Conservation (phyloP, 2,888 invertebrate genomes). For the Coenonympha glycerion region DNA sequence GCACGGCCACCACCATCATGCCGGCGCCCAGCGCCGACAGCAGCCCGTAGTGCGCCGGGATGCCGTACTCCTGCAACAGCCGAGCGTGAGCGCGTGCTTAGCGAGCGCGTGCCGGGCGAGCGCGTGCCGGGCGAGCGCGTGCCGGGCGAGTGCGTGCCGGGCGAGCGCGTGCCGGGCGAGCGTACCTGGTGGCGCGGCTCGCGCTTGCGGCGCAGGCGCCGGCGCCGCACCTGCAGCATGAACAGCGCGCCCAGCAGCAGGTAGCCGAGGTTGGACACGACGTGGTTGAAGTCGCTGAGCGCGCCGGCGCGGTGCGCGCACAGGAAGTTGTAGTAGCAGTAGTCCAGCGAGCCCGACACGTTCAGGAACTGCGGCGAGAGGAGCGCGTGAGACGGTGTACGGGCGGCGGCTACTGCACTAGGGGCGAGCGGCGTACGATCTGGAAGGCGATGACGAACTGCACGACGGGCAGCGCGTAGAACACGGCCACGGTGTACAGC, state of each 20-base stretch:
- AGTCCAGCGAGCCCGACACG: slow-evolving; percentile 89
- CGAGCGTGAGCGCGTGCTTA: neutral
- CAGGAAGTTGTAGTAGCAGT: slow-evolving; percentile 93
- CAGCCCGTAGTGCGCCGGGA: slow-evolving; percentile 89
- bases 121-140: neutral
- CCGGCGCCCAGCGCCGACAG: slow-evolving; percentile 91
- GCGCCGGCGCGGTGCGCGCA: slow-evolving; percentile 87
- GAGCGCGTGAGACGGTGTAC: too few species aligned
- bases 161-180: neutral
- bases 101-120: neutral
- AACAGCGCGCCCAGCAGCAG: slow-evolving; percentile 87
- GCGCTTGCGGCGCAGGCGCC: slow-evolving; percentile 39
- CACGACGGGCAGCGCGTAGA: slow-evolving; percentile 90
- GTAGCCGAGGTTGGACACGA: slow-evolving; percentile 90
- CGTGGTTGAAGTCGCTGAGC: slow-evolving; percentile 90
- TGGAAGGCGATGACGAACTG: slow-evolving; percentile 92
- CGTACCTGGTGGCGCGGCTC: slow-evolving; percentile 47
- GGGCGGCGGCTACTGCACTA: too few species aligned
- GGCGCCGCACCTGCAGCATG: slow-evolving; percentile 78
- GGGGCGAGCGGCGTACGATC: slow-evolving; percentile 58
- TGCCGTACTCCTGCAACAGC: slow-evolving; percentile 78
- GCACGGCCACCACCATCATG: slow-evolving; percentile 89
- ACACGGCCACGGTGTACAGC: slow-evolving; percentile 85
- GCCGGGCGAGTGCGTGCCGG: too few species aligned
- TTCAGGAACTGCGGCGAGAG: slow-evolving; percentile 77